Conservation (phyloP, 2,888 invertebrate genomes). For the Ephialtes manifestator region DNA sequence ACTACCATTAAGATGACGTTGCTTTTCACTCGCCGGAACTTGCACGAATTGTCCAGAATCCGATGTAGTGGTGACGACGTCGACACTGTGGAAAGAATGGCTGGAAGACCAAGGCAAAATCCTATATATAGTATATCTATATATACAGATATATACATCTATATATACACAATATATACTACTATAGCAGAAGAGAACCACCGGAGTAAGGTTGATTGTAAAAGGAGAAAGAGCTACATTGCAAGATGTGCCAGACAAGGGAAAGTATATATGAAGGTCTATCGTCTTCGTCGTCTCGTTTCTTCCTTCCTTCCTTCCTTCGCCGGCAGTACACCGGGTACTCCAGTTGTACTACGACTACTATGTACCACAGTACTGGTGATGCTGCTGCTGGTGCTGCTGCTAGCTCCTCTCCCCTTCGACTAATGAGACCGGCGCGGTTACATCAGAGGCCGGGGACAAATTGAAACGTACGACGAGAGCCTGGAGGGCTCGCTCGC, state of each 20-base stretch:
- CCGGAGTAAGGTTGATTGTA: constrained; percentile 83
- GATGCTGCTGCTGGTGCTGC: constrained; percentile 20
- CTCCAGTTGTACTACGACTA: constrained; percentile 52
- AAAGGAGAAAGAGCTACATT: constrained; percentile 73
- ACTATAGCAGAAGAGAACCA: background rate
- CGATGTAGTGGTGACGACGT: constrained; percentile 28
- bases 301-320: constrained; percentile 53
- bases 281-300: constrained; percentile 56
- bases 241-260: constrained; percentile 62
- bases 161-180: constrained; percentile 6
- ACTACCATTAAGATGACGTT: constrained; percentile 44
- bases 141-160: background rate
- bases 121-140: constrained; percentile 19
- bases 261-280: constrained; percentile 53
- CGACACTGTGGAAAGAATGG: constrained; percentile 61
- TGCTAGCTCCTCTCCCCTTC: constrained; percentile 68
- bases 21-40: constrained; percentile 1
- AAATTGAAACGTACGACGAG: constrained; percentile 85
- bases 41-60: constrained; percentile 23
- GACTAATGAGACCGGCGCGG: constrained; percentile 84
- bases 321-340: constrained; percentile 25
- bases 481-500: constrained; percentile 78
- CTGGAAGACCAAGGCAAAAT: constrained; percentile 73
- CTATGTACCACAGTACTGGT: constrained; percentile 23
- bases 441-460: constrained; percentile 84